Conservation (phyloP, 2,797 vertebrate species). For the Taeniopygia guttata region DNA sequence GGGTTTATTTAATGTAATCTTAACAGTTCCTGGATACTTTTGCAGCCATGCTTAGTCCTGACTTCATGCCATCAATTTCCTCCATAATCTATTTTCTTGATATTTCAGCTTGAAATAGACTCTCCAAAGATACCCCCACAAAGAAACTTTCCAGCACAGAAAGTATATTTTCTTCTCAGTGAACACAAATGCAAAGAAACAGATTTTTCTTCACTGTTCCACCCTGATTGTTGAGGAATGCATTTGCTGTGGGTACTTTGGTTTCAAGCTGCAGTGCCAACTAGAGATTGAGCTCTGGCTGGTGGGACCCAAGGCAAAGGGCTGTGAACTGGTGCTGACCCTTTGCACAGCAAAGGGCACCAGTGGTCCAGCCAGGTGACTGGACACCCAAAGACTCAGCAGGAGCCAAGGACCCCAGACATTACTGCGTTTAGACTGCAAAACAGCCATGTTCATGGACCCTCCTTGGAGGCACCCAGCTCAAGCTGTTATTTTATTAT, state of each 20-base stretch:
- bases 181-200: not conserved
- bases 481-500: not conserved
- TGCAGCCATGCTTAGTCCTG: not conserved
- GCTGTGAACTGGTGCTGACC: not conserved
- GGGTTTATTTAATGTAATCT: not conserved
- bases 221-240: not conserved
- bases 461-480: not conserved
- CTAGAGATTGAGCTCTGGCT: not conserved
- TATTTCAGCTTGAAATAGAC: not conserved
- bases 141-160: not conserved
- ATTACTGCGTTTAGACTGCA: not conserved
- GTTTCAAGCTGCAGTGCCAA: not conserved
- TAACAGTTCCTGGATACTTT: not conserved
- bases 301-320: not conserved
- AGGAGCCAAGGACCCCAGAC: not conserved
- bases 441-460: not conserved
- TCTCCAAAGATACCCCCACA: not conserved
- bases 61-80: not conserved
- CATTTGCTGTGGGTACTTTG: not conserved
- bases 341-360: not conserved
- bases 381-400: rapidly evolving
- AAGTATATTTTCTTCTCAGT: not conserved
- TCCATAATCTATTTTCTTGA: not conserved
- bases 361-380: not conserved
- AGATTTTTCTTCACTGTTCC: not conserved